Conservation (phyloP, 2,113 vertebrate genomes). For the Triplophysa tibetana region DNA sequence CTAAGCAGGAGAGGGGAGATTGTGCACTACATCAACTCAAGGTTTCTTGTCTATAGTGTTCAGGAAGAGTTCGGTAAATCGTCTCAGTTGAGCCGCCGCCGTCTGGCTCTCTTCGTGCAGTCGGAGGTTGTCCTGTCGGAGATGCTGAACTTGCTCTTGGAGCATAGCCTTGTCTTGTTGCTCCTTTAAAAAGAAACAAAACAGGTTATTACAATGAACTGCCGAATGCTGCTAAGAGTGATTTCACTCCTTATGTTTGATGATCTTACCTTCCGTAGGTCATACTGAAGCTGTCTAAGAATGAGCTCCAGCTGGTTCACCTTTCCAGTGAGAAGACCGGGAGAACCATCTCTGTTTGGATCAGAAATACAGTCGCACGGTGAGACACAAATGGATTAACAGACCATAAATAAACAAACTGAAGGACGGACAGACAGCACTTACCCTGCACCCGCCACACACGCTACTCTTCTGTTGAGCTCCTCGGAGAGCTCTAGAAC, state of each 20-base stretch:
- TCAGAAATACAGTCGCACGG: not conserved
- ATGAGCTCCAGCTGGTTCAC: constrained; percentile 85
- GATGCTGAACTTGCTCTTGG: constrained; percentile 82
- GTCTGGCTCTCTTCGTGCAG: constrained; percentile 87
- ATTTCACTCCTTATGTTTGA: constrained; percentile 10
- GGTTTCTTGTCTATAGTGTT: constrained; percentile 81
- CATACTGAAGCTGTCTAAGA: constrained; percentile 81
- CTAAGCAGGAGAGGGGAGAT: not conserved
- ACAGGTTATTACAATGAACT: constrained; percentile 1
- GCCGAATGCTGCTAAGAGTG: not conserved
- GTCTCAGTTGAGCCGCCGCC: constrained; percentile 80
- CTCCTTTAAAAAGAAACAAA: constrained; percentile 70
- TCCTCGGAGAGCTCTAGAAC: constrained; percentile 72
- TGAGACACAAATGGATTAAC: not conserved
- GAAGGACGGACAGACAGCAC: not conserved
- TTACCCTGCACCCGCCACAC: constrained; percentile 64
- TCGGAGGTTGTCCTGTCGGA: constrained; percentile 82
- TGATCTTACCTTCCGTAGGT: constrained; percentile 79
- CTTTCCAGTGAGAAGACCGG: constrained; percentile 80
- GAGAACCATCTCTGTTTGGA: constrained; percentile 71
- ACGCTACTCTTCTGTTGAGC: constrained; percentile 69
- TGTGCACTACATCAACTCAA: constrained; percentile 27
- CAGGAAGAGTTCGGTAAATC: constrained; percentile 87
- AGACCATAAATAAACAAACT: not conserved
- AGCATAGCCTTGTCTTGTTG: constrained; percentile 86